phyloP scores from a whole-genome alignment of 1,140 invertebrate genomes.

The Meloidogyne floridensis region DNA sequence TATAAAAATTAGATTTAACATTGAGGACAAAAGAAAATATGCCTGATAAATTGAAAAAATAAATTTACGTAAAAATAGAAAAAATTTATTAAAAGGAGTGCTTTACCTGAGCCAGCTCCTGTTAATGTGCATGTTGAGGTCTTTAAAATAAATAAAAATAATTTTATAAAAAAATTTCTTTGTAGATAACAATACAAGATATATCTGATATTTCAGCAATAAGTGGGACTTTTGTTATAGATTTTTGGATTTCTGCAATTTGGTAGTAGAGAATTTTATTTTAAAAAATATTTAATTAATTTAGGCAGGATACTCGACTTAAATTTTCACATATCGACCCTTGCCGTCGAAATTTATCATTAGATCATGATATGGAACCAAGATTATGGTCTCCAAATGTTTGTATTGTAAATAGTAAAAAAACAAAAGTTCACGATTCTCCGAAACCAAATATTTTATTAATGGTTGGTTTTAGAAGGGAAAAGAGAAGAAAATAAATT shows the following conservation, averaged over 20 bases:
- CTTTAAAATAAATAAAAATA: neutral
- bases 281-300: neutral
- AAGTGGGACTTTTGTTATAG: slow-evolving; percentile 64
- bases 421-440: slow-evolving; percentile 62
- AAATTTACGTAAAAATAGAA: slow-evolving; percentile 17
- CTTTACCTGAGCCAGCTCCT: slow-evolving; percentile 62
- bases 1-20: too few species aligned
- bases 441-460: slow-evolving; percentile 65
- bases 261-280: slow-evolving; percentile 28
- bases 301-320: slow-evolving; percentile 55
- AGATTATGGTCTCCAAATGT: slow-evolving; percentile 64
- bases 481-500: neutral
- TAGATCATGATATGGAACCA: slow-evolving; percentile 66
- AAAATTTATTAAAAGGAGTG: slow-evolving; percentile 58
- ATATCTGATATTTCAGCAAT: slow-evolving; percentile 64
- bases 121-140: slow-evolving; percentile 58
- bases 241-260: slow-evolving; percentile 65
- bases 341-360: slow-evolving; percentile 57
- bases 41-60: neutral
- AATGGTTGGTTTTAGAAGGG: slow-evolving; percentile 46
- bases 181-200: slow-evolving; percentile 62
- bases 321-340: slow-evolving; percentile 59
- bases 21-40: neutral
- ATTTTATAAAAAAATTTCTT: neutral
- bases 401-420: slow-evolving; percentile 62